Base-by-base conservation (phyloP, 2,797 vertebrate genomes). In the Melopsittacus undulatus region DNA sequence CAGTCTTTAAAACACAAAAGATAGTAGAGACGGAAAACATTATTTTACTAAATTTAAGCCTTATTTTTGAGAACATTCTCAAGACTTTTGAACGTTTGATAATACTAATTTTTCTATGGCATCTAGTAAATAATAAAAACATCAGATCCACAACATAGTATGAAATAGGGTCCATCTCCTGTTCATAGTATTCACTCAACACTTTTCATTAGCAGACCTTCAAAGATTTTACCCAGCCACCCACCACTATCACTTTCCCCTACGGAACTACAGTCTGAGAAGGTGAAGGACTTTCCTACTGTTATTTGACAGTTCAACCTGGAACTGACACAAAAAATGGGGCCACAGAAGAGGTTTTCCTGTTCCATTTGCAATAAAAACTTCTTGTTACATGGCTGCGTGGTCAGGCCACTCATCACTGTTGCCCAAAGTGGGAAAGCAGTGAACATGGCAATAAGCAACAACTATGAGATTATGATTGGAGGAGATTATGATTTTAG, bases 351-450 rank as follows among this genome's bases (percentile, higher is more conserved):
- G 17, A 36, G 5, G 5, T 26, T 79, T 78, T 70, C 48, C 61
- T 72, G 16, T 20, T 15, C 0, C 5, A 15, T 40, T 75, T 21
- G 46, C 51, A 72, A 40, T 3, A 45, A 29, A 38, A 63, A 34
- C 20, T 9, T 76, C 16, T 30, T 32, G 52, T n/a, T 64, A 10
- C 14, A 4, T 0, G 5, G 29, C 49, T 76, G 21, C 0, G 0
- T 2, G 14, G n/a, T 51, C 46, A 40, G 57, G 26, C 19, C 42
- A 30, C 32, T 66, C 1, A 0, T 13, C 36, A 16, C 43, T 18
- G 10, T 4, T 34, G 56, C 29, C 45, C 4, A 1, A 83, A 43
- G 49, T 2, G 7, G 42, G 30, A 38, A 67, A 45, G n/a, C 0
- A 0, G 8, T 3, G 8, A 92, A 59, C 0, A 2, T 16, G 56